A percentile compares a stretch with the other conserved stretches of the same genome.
Evolutionary conservation across 2,797 vertebrate species (phyloP).

Genomic region (Acipenser oxyrinchus): DNA sequence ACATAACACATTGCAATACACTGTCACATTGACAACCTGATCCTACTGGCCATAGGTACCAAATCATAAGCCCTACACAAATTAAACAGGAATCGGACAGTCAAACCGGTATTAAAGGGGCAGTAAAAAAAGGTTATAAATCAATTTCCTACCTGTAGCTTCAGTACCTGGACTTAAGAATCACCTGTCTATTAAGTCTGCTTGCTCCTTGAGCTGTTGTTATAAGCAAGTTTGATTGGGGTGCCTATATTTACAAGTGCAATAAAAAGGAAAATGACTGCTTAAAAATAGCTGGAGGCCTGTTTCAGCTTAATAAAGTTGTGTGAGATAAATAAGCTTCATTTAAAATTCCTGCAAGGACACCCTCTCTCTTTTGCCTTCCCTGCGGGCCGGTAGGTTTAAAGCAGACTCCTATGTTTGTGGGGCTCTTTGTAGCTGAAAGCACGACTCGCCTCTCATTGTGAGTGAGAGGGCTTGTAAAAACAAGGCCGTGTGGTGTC

Average conservation of each 20-base stretch:
- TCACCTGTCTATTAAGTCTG: too few species aligned
- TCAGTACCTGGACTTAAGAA: too few species aligned
- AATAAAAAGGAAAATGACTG: background rate
- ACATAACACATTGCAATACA: too few species aligned
- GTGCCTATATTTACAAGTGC: background rate
- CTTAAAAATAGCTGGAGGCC: background rate
- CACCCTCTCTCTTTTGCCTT: background rate
- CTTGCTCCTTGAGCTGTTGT: too few species aligned
- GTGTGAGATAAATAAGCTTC: background rate
- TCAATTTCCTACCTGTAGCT: too few species aligned
- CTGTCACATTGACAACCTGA: too few species aligned
- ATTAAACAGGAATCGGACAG: too few species aligned
- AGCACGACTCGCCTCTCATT: background rate
- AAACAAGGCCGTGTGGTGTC: conserved; percentile 2
- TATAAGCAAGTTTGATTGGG: background rate
- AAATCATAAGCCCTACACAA: too few species aligned
- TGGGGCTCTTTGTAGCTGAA: background rate
- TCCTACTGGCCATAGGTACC: too few species aligned
- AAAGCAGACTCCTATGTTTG: background rate
- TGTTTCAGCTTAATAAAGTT: background rate
- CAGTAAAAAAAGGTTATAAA: too few species aligned
- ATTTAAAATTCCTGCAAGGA: background rate
- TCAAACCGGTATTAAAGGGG: too few species aligned
- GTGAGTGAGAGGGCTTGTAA: background rate
- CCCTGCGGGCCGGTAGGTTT: background rate